A percentile compares a stretch with the other conserved stretches of the same genome.
phyloP scores from a whole-genome alignment of 2,888 invertebrate genomes.

The Glyphotaelius pellucidus region DNA sequence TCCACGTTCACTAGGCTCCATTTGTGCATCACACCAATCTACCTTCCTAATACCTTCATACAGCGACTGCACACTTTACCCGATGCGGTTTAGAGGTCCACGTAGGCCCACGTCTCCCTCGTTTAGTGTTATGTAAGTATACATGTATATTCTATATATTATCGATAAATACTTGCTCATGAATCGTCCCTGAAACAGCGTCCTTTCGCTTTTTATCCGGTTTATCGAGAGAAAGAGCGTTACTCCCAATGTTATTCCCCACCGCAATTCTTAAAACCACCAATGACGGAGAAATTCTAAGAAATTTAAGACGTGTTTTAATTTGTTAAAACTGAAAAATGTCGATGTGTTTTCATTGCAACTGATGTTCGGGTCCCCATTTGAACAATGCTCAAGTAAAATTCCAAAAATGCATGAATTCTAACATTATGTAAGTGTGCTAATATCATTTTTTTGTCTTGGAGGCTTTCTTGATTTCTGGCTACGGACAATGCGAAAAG shows the following conservation, averaged over 20 bases:
- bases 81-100: too few relatives aligned
- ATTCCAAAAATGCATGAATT: not conserved
- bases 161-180: too few relatives aligned
- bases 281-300: not conserved
- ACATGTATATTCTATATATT: too few relatives aligned
- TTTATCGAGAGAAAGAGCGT: not conserved
- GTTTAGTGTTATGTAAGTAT: too few relatives aligned
- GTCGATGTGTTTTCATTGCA: not conserved
- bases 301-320: not conserved
- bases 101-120: too few relatives aligned
- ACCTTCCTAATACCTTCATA: too few relatives aligned
- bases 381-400: not conserved
- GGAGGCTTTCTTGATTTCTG: too few relatives aligned
- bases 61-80: too few relatives aligned
- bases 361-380: not conserved
- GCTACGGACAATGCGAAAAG: too few relatives aligned
- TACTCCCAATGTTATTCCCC: not conserved
- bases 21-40: too few relatives aligned
- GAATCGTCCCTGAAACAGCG: not conserved
- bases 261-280: not conserved
- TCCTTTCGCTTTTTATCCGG: not conserved
- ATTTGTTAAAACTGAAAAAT: not conserved
- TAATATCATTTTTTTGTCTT: too few relatives aligned
- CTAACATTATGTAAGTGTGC: not conserved
- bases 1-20: too few relatives aligned